phyloP scores from a whole-genome alignment of 2,797 vertebrate genomes.

The Avahi laniger region DNA sequence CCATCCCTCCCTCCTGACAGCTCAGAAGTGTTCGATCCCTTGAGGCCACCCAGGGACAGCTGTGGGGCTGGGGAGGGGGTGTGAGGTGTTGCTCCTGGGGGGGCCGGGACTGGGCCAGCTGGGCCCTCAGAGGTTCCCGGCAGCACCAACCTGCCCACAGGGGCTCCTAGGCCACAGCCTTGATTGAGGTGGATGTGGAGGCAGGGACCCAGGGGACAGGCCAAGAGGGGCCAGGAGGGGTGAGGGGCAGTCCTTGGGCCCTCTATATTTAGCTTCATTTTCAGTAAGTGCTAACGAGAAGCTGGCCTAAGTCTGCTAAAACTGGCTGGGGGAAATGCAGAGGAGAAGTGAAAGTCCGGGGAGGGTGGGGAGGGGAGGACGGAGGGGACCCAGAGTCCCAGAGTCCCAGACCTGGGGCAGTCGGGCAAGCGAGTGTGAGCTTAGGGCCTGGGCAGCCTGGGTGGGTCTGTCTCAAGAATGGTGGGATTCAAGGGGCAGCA shows the following conservation, averaged over 20 bases:
- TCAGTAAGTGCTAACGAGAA: constrained; percentile 82
- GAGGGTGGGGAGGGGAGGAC: constrained; percentile 29
- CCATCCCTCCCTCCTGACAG: constrained; percentile 49
- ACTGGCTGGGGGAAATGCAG: constrained; percentile 80
- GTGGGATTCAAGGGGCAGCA: neutral
- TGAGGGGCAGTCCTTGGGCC: constrained; percentile 74
- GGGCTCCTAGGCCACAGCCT: constrained; percentile 51
- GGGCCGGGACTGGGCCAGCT: constrained; percentile 37
- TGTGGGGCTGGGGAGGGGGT: neutral
- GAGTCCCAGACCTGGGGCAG: neutral
- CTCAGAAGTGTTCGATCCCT: constrained; percentile 50
- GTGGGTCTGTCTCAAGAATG: neutral
- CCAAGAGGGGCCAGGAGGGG: constrained; percentile 59
- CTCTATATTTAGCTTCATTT: constrained; percentile 81
- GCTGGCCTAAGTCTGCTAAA: constrained; percentile 81
- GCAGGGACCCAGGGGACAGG: constrained; percentile 74
- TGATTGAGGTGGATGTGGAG: constrained; percentile 7
- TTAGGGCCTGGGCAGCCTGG: neutral
- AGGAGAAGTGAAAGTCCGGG: constrained; percentile 83
- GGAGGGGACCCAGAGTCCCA: constrained; percentile 53
- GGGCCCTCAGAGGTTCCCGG: constrained; percentile 63
- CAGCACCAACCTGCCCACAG: constrained; percentile 42
- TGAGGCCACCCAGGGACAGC: constrained; percentile 56
- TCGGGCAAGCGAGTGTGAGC: neutral
- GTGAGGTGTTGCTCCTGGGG: constrained; percentile 26